Evolutionary conservation across 1,140 invertebrate genomes (phyloP).

Genomic region (Nephotettix cincticeps): DNA sequence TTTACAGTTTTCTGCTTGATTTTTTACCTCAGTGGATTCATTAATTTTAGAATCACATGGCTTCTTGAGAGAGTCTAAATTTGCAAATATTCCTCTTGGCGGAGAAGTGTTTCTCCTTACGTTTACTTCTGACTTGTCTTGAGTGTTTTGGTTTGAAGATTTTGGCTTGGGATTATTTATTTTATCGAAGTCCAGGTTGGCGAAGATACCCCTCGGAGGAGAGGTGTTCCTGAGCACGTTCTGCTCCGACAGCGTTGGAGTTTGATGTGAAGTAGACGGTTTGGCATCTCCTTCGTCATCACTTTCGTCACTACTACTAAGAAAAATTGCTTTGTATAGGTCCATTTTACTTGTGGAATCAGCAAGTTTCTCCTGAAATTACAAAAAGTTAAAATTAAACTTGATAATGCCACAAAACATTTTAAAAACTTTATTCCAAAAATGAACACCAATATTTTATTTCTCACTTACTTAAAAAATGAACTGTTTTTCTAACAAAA

Average conservation of each 20-base stretch:
- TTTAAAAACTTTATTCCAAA: no score
- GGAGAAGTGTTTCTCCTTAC: slow-evolving; percentile 62
- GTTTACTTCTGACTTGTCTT: slow-evolving; percentile 47
- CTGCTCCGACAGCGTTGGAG: slow-evolving; percentile 38
- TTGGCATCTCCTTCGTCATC: slow-evolving; percentile 44
- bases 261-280: no score
- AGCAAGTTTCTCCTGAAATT: slow-evolving; percentile 33
- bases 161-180: slow-evolving; percentile 35
- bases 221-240: slow-evolving; percentile 62
- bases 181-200: slow-evolving; percentile 65
- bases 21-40: slow-evolving; percentile 17
- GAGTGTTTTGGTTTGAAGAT: slow-evolving; percentile 41
- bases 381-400: not conserved
- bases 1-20: slow-evolving; percentile 20
- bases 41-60: not conserved
- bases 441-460: no score
- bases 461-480: no score
- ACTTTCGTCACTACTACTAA: slow-evolving; percentile 60
- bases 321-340: slow-evolving; percentile 64
- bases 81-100: slow-evolving; percentile 70
- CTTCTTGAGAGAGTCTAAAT: slow-evolving; percentile 57
- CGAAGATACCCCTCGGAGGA: slow-evolving; percentile 71
- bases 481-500: no score
- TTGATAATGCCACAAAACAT: no score
- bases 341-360: slow-evolving; percentile 61